Percentiles rank a stretch among this genome's conserved stretches.
These are phyloP conservation scores for Pangasianodon gigas DNA, from an alignment of 2,113 vertebrate genomes.

Conservation along the genomic window DNA sequence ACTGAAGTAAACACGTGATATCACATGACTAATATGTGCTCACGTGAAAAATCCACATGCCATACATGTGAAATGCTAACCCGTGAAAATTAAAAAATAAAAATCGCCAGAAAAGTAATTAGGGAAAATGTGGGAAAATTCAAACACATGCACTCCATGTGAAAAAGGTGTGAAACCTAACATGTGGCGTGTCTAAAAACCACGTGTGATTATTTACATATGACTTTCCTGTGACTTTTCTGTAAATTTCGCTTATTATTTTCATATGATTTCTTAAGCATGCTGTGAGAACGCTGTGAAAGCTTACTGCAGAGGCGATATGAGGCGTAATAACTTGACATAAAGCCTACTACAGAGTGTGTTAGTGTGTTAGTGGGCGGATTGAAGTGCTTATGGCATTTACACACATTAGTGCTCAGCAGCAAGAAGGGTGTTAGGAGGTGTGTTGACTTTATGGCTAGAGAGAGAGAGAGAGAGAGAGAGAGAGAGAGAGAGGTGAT, in stretches of 20 bases:
- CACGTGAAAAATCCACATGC: neutral
- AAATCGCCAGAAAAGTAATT: neutral
- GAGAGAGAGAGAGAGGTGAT: constrained; percentile 47
- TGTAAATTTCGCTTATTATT: neutral
- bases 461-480: constrained; percentile 3
- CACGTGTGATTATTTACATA: neutral
- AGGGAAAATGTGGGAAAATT: neutral
- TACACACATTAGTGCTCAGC: neutral
- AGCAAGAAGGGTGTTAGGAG: constrained; percentile 20
- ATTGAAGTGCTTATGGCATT: constrained; percentile 14
- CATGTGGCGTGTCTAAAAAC: neutral
- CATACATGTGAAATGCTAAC: neutral
- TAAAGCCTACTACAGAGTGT: neutral
- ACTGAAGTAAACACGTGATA: neutral
- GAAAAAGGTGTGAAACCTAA: neutral
- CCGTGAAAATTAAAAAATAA: neutral
- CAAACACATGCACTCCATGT: neutral
- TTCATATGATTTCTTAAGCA: neutral
- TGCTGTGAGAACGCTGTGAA: neutral
- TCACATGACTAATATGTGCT: neutral
- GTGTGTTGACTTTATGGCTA: constrained; percentile 16
- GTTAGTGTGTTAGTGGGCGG: constrained; percentile 6
- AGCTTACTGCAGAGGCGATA: neutral
- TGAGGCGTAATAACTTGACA: neutral
- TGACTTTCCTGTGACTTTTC: neutral